Base-by-base conservation (phyloP, 2,113 vertebrate genomes). In the Ranitomeya variabilis region DNA sequence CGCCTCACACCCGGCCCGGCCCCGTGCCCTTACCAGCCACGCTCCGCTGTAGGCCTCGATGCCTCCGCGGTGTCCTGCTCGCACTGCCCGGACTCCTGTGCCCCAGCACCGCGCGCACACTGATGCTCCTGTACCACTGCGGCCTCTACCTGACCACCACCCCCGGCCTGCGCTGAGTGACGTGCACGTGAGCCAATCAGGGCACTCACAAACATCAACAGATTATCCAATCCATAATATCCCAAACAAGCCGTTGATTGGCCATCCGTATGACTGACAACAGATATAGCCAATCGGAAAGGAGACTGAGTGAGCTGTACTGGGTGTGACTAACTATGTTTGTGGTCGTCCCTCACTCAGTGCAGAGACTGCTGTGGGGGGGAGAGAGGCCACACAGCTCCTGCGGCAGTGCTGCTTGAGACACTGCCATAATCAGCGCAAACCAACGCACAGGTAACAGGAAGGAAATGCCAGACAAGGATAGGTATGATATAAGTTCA, bases 111-210 rank as follows among this genome's bases (percentile, higher is more conserved):
- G 78, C n/a, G n/a, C n/a, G n/a, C 57, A 59, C 12, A 79, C 21
- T 52, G 52, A 66, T 85, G 69, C 79, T 83, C 37, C 37, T 62
- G 57, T 78, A 80, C 60, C 74, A 73, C 26, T 31, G 78, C 77
- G 84, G 87, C 83, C 83, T 26, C 78, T 81, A 87, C 79, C 86
- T 87, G 79, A 71, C 78, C 66, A 81, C 86, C 64, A 73, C 86
- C 86, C 37, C 74, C 55, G 51, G n/a, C 37, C 13, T 45, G 21
- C 11, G 12, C 19, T 31, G 69, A 83, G 26, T 74, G 51, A 80
- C 55, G 51, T 7, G 14, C 15, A 8, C 0, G 7, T 23, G 26
- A 14, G 11, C 26, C 66, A 76, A 69, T 78, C 79, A 86, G 64
- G 7, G 31, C 23, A 18, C 6, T 21, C 57, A 52, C 15, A 15